phyloP scores from a whole-genome alignment of 1,140 invertebrate species.

The Agrypnia vestita region DNA sequence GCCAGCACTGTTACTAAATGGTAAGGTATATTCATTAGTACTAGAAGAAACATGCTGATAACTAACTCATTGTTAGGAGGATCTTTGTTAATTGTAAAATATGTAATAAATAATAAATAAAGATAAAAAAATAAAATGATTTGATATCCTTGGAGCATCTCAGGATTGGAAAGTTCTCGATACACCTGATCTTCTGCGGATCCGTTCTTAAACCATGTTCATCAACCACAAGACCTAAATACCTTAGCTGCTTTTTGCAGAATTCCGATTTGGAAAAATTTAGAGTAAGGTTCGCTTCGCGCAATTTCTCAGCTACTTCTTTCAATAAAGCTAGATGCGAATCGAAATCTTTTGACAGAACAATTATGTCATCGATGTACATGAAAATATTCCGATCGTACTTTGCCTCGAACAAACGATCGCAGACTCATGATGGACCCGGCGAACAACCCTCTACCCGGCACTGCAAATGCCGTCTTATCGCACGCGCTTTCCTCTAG shows the following conservation, averaged over 20 bases:
- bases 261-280: not conserved
- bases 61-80: no score
- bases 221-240: not conserved
- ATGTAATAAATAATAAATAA: no score
- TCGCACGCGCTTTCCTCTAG: not conserved
- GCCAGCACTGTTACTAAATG: no score
- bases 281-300: not conserved
- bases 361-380: no score
- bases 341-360: no score
- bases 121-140: not conserved
- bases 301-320: not conserved
- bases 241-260: not conserved
- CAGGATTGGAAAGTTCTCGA: not conserved
- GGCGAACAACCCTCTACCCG: no score
- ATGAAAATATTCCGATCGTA: not conserved
- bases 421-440: no score
- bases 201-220: not conserved
- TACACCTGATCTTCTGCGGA: not conserved
- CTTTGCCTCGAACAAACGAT: not conserved
- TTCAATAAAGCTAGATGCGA: not conserved
- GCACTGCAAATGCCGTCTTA: not conserved
- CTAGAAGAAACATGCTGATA: no score
- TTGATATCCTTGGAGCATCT: not conserved
- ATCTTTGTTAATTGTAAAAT: no score
- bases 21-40: no score